Base-by-base conservation (phyloP, 2,888 invertebrate genomes). In the Phaedon cochleariae region DNA sequence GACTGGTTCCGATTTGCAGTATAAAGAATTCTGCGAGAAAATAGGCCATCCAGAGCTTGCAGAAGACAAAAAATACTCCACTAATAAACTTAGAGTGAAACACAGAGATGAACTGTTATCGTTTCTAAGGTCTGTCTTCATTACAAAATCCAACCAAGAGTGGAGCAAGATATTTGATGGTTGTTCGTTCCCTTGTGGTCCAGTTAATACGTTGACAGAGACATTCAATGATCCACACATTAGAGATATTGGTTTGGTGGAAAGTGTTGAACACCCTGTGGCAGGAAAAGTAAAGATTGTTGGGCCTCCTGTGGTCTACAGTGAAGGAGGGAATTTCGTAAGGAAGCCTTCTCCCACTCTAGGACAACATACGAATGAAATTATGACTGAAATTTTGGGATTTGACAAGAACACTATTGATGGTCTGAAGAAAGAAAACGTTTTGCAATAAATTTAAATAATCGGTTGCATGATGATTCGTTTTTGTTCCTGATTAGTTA, bases 201-300 rank as follows among this genome's bases (percentile, higher is more conserved):
- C 96, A 0, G 90, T 98, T 2, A 98, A 98, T 84, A 90, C 87
- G 46, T 90, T 98, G 83, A 84, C 88, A 68, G 90, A 95, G 83
- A 94, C 94, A 0, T 98, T 98, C 81, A 87, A 90, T 57, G 96
- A 98, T 85, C 91, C 92, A 1, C 98, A 98, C 83, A 89, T 97
- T 0, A 86, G 88, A 69, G 86, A 87, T 1, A 90, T 92, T 66
- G 87, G 85, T n/a, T 79, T 95, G 61, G 92, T 95, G 0, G 88
- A 93, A 80, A 89, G 89, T 65, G 72, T 95, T 68, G 80, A 86
- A 0, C 94, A 96, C 83, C 86, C 90, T 0, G 85, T 85, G 29
- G 90, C 90, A 20, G 94, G 93, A 0, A 83, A 80, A 15, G 85
- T 97, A 1, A 92, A 90, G 80, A 83, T 95, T 4, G 92, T 95